Evolutionary conservation across 2,888 invertebrate genomes (phyloP), one percentile per base, ranked within the genome.

Genomic region (Esperia sulphurella): DNA sequence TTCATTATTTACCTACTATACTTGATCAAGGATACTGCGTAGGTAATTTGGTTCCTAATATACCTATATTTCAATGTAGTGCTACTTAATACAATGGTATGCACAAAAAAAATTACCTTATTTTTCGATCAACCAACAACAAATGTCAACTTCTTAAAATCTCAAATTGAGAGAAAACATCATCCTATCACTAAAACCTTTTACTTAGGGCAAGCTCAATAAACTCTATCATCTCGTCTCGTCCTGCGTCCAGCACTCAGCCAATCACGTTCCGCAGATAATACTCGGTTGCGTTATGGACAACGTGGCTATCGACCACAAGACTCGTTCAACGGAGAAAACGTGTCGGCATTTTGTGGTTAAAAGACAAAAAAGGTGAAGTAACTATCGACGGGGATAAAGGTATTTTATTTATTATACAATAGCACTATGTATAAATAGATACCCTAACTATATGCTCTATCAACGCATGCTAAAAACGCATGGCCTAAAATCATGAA

Each of bases 191-290:
- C 21, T 21, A 21, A 21, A 21, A 9, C 8, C 29, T n/a, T 54
- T 59, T 62, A 61, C 61, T 62, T 56, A 56, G 52, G 49, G 46
- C 45, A 45, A 46, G 46, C 47, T 47, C 51, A n/a, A n/a, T 58
- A 62, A 67, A 61, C 57, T 60, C 62, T 61, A 65, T 68, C 61
- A 71, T 65, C 59, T 59, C 48, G 52, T 48, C 54, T 42, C 41
- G 44, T 40, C 48, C 53, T n/a, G n/a, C 41, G 44, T 45, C 51
- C 49, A 14, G 12, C 12, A 12, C 13, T 45, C 48, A 31, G 54
- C 59, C 61, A 59, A 63, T 64, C 67, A 62, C 59, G 63, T 61
- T 51, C 49, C 57, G 13, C 38, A 48, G 63, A 67, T 69, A 65
- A 66, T 67, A 57, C 57, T 56, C 48, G 63, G 57, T 60, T 61